Evolutionary conservation across 2,888 invertebrate species (phyloP).

Genomic region (Penaeus monodon): DNA sequence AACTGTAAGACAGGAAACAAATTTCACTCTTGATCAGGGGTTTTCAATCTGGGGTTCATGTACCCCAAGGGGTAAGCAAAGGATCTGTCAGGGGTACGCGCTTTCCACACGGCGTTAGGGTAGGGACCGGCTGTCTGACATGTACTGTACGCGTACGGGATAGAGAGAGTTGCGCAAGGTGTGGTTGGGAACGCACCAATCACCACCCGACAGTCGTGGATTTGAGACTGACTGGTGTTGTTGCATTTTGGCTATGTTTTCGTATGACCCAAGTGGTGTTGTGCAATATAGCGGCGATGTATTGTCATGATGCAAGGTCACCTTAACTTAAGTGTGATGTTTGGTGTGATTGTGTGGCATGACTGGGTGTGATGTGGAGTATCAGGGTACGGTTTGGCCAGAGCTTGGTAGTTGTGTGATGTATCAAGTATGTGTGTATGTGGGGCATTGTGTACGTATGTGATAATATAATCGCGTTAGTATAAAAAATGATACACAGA

Average conservation of each 20-base stretch:
- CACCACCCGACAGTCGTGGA: slow-evolving; percentile 24
- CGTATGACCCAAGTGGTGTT: slow-evolving; percentile 18
- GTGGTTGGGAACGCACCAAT: slow-evolving; percentile 37
- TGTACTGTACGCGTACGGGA: slow-evolving; percentile 30
- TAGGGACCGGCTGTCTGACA: slow-evolving; percentile 25
- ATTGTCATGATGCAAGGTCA: neutral
- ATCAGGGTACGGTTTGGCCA: slow-evolving; percentile 19
- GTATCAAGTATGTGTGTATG: slow-evolving; percentile 8
- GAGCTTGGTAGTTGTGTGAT: slow-evolving; percentile 23
- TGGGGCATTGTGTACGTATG: neutral
- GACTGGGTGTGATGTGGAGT: slow-evolving; percentile 20
- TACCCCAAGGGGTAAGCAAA: too few species aligned
- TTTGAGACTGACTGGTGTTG: slow-evolving; percentile 26
- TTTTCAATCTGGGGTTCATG: too few species aligned
- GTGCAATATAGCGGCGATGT: slow-evolving; percentile 13
- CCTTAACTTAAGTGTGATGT: slow-evolving; percentile 19
- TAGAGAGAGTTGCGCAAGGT: slow-evolving; percentile 31
- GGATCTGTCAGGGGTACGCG: too few species aligned
- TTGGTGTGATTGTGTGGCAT: neutral
- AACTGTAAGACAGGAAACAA: too few species aligned
- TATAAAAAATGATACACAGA: neutral
- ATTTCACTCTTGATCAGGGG: too few species aligned
- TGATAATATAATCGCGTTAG: neutral
- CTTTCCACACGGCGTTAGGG: slow-evolving; percentile 23
- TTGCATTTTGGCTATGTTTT: slow-evolving; percentile 10